Percentiles rank a stretch among this genome's conserved stretches.
These are phyloP conservation scores for Rhaphigaster nebulosa DNA, from an alignment of 2,888 invertebrate species.

Conservation along the genomic window DNA sequence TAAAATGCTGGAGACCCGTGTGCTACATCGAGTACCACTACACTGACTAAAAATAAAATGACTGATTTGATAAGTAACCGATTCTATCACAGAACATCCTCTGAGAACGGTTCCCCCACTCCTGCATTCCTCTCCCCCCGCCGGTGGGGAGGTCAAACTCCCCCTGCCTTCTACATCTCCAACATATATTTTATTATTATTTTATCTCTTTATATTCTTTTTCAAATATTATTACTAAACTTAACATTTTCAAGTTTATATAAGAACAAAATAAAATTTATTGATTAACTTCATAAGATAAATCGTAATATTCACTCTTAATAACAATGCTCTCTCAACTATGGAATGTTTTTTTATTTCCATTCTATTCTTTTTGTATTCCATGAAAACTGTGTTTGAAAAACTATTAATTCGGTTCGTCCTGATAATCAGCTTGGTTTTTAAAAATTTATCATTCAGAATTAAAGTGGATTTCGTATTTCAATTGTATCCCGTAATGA, in stretches of 20 bases:
- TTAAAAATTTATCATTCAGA: background rate
- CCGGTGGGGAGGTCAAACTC: slow-evolving; percentile 47
- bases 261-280: background rate
- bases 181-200: background rate
- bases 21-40: slow-evolving; percentile 61
- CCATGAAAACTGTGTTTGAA: background rate
- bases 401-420: background rate
- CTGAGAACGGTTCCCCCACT: slow-evolving; percentile 59
- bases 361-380: background rate
- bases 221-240: background rate
- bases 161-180: slow-evolving; percentile 47
- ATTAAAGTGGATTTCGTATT: background rate
- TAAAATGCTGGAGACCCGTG: slow-evolving; percentile 60
- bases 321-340: background rate
- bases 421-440: background rate
- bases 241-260: background rate
- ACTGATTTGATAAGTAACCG: slow-evolving; percentile 63
- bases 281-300: background rate
- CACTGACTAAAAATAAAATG: slow-evolving; percentile 45
- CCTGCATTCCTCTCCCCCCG: slow-evolving; percentile 56
- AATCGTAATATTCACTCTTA: background rate
- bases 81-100: slow-evolving; percentile 64
- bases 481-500: background rate
- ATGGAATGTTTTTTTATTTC: background rate
- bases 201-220: background rate